Conservation (phyloP, 92 coral and sea anemone species). For the Scolanthus callimorphus region DNA sequence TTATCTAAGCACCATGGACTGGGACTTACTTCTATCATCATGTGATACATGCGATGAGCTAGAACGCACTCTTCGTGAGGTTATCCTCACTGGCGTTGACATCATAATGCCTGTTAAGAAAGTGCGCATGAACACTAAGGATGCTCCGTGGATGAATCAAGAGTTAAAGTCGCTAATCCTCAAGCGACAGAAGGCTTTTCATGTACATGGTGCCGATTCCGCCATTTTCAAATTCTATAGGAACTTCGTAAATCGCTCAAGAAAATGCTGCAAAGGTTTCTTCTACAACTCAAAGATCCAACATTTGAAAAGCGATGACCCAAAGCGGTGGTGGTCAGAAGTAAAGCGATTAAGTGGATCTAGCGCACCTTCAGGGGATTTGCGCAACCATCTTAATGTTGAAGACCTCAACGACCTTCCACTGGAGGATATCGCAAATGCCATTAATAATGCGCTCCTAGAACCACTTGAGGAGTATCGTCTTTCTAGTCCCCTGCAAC, state of each 20-base stretch:
- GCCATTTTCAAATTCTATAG: conserved; percentile 23
- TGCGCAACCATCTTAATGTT: conserved; percentile 23
- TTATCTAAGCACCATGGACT: conserved; percentile 6
- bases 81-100: conserved; percentile 11
- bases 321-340: conserved; percentile 44
- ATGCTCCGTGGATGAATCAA: conserved; percentile 39
- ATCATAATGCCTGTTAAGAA: conserved; percentile 12
- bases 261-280: conserved; percentile 28
- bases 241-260: conserved; percentile 30
- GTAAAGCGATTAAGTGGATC: conserved; percentile 42
- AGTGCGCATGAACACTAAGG: not conserved
- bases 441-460: conserved; percentile 34
- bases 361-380: conserved; percentile 7
- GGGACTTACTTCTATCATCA: conserved; percentile 10
- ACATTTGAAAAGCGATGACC: conserved; percentile 39
- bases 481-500: conserved; percentile 10
- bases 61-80: conserved; percentile 1
- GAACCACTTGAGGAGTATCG: conserved; percentile 47
- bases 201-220: conserved; percentile 13
- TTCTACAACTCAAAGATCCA: conserved; percentile 27
- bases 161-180: conserved; percentile 21
- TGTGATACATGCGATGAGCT: conserved; percentile 15
- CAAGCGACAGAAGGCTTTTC: conserved; percentile 32
- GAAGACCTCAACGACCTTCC: conserved; percentile 17
- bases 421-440: conserved; percentile 21